Evolutionary conservation across 1,140 invertebrate species (phyloP), one percentile per base, ranked within the genome.

Genomic region (Drusus annulatus): DNA sequence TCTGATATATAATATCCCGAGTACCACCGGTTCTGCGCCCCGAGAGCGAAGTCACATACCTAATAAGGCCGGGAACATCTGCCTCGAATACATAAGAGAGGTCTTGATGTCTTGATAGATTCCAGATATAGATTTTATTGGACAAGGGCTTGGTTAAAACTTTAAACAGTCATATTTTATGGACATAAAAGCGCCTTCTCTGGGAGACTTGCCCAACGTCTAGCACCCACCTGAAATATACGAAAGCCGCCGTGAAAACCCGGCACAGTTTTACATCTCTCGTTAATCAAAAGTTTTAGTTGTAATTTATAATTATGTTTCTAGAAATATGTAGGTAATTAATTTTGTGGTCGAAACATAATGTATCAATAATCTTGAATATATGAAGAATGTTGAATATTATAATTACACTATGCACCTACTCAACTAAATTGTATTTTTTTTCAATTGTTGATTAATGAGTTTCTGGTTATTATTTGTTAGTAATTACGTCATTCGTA

Each of bases 91-190:
- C 13, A n/a, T 15, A 58, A 23, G 31, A 75, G 52, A 58, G 28
- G 52, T 16, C 36, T 75, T 75, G 73, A 75, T 75, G 73, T 75
- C 73, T 75, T 75, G 73, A 75, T 75, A 58, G 52, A 58, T n/a
- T 56, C 13, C 8, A 75, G 73, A 75, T 75, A 75, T 60, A 54
- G 73, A 71, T 71, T 71, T 71, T 71, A 71, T 71, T 71, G 68
- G 68, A 52, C 68, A 7, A 25, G 45, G 21, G 68, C 13, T 71
- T 51, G 68, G 68, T 17, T 51, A 28, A 71, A 71, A 51, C 19
- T 19, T 45, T 36, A 71, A 51, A 25, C 45, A 51, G 50, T 51
- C 68, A 71, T 71, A 71, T 71, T 71, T 71, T 51, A 71, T 28
- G 50, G n/a, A 71, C 68, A 52, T 51, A 71, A 71, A 23, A 17